A percentile compares a stretch with the other conserved stretches of the same genome.
phyloP scores from a whole-genome alignment of 2,888 invertebrate genomes.

The Nesidiocoris tenuis region DNA sequence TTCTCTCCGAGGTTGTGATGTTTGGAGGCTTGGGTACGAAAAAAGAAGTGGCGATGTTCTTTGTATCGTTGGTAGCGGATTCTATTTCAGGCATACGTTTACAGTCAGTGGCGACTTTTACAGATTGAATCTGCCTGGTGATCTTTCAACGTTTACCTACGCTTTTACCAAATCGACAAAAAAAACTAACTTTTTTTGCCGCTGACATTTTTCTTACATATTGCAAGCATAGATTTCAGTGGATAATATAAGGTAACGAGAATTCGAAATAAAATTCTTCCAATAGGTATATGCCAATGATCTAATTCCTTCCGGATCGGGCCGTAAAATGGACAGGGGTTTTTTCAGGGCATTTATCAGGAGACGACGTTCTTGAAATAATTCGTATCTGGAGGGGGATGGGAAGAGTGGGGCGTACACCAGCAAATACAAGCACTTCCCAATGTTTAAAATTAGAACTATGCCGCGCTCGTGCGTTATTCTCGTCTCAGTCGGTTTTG shows the following conservation, averaged over 20 bases:
- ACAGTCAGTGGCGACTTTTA: not conserved
- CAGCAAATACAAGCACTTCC: slow-evolving; percentile 32
- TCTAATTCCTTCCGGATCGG: not conserved
- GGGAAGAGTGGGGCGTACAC: slow-evolving; percentile 12
- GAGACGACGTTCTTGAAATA: slow-evolving; percentile 16
- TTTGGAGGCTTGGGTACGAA: slow-evolving; percentile 23
- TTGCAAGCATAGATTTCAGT: too few species aligned
- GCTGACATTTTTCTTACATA: too few species aligned
- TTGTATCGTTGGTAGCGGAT: not conserved
- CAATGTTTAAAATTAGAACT: slow-evolving; percentile 33
- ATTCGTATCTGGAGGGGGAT: not conserved
- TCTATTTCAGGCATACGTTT: slow-evolving; percentile 26
- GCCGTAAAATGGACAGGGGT: not conserved
- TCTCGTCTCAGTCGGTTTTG: slow-evolving; percentile 24
- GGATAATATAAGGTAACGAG: too few species aligned
- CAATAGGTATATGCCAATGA: too few species aligned
- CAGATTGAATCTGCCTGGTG: slow-evolving; percentile 31
- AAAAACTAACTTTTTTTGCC: too few species aligned
- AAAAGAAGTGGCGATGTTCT: slow-evolving; percentile 5
- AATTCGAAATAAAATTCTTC: too few species aligned
- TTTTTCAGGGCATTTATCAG: slow-evolving; percentile 3
- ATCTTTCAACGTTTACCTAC: slow-evolving; percentile 4
- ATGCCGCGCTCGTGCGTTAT: slow-evolving; percentile 40
- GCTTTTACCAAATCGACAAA: not conserved
- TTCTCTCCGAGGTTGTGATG: too few species aligned